Evolutionary conservation across 2,113 vertebrate genomes (phyloP), one percentile per base, ranked within the genome.

Genomic region (Microtus oregoni): DNA sequence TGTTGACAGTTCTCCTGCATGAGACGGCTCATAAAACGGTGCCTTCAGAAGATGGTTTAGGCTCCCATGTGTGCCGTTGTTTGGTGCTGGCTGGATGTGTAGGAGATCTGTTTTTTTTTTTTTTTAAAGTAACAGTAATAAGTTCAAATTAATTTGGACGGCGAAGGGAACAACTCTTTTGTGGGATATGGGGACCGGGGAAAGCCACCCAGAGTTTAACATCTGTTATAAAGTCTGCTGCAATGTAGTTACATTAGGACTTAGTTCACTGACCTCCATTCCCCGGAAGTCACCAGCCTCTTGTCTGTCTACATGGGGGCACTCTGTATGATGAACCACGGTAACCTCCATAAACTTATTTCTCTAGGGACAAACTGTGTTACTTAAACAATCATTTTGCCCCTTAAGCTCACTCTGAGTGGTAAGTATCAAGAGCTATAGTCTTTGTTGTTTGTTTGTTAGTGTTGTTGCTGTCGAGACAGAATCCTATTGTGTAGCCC

Each of bases 51-150:
- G 99, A 95, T 99, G 99, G 97, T 99, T 99, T 96, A 99, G 98
- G 94, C 99, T 99, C 67, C 99, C 99, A 4, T 99, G 99, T 4
- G 99, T 99, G 55, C 99, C 99, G 11, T 99, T 99, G 98, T 99
- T 99, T 50, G 99, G 98, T 95, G 99, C 98, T 26, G 99, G 99
- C 30, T 97, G 73, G 93, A 99, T 98, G 19, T 1, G 98, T 52
- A 99, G 98, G 81, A 99, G 98, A 98, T 99, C 99, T 99, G 96
- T 98, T 94, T 67, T 89, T 9, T 44, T 44, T 44, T n/a, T n/a
- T 44, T n/a, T 38, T 24, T 26, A 61, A 20, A 86, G 24, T 24
- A 58, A 47, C 5, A 47, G 20, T 9, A 85, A 32, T 19, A 67
- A 87, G 67, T 93, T 90, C 28, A 78, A 50, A 93, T 26, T 68